Evolutionary conservation across 2,113 vertebrate genomes (phyloP).

Genomic region (Cheirogaleus medius): DNA sequence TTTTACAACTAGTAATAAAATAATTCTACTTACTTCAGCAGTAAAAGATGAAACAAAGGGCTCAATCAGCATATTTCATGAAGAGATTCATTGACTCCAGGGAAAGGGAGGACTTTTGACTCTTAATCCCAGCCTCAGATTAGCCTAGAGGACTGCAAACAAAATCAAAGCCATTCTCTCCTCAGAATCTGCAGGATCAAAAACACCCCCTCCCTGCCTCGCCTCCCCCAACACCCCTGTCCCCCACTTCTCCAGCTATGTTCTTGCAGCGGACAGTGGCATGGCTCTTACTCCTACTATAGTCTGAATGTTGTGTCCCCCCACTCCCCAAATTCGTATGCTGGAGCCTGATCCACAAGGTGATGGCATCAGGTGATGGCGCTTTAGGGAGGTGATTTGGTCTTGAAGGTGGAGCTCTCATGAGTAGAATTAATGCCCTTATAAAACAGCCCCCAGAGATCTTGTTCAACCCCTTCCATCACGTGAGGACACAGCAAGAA

Average conservation of each 20-base stretch:
- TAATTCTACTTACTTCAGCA: conserved; percentile 23
- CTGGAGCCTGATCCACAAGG: background rate
- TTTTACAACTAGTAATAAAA: conserved; percentile 14
- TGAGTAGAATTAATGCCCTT: background rate
- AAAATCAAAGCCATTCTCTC: background rate
- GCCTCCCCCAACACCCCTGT: too few species aligned
- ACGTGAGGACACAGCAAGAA: background rate
- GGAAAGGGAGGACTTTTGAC: background rate
- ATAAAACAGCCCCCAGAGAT: background rate
- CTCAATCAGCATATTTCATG: conserved; percentile 20
- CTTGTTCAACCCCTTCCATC: too few species aligned
- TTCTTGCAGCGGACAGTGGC: background rate
- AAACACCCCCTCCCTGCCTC: background rate
- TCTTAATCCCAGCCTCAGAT: background rate
- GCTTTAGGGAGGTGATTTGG: background rate
- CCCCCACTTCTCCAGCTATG: background rate
- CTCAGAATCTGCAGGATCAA: background rate
- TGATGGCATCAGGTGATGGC: rapidly evolving
- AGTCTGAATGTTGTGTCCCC: background rate
- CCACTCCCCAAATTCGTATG: background rate
- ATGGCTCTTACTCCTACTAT: background rate
- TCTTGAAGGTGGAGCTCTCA: background rate
- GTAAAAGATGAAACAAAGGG: background rate
- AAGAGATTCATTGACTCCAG: conserved; percentile 13
- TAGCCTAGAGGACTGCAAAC: background rate